Evolutionary conservation across 2,888 invertebrate genomes (phyloP).

Genomic region (Lasius platythorax): DNA sequence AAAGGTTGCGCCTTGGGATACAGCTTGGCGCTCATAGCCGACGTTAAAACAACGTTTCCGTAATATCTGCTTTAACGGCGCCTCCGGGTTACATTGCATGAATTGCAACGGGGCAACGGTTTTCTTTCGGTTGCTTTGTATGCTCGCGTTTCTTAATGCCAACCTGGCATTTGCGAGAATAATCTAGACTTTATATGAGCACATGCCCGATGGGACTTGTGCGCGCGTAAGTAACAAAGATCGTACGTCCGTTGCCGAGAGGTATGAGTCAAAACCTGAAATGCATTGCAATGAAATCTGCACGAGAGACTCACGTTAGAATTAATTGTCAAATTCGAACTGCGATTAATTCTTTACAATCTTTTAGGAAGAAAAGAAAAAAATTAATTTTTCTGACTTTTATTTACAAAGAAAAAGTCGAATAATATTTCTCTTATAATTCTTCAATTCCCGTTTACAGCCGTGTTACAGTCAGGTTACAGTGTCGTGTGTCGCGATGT

Average conservation of each 20-base stretch:
- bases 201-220: slow-evolving; percentile 28
- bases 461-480: neutral
- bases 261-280: slow-evolving; percentile 15
- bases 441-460: neutral
- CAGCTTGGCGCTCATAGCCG: neutral
- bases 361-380: neutral
- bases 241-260: neutral
- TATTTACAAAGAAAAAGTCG: neutral
- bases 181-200: slow-evolving; percentile 49
- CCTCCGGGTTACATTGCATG: slow-evolving; percentile 40
- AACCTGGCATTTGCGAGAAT: slow-evolving; percentile 27
- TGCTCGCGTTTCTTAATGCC: slow-evolving; percentile 41
- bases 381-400: neutral
- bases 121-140: slow-evolving; percentile 42
- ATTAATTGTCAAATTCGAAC: slow-evolving; percentile 32
- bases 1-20: slow-evolving; percentile 8
- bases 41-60: slow-evolving; percentile 50
- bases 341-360: neutral
- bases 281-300: neutral
- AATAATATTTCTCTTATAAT: neutral
- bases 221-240: slow-evolving; percentile 15
- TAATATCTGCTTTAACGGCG: slow-evolving; percentile 52
- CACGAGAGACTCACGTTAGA: neutral
- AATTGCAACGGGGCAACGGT: slow-evolving; percentile 34
- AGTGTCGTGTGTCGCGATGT: slow-evolving; percentile 24